Evolutionary conservation across 2,888 invertebrate genomes (phyloP), one percentile per base, ranked within the genome.

Genomic region (Hoplodrina ambigua): DNA sequence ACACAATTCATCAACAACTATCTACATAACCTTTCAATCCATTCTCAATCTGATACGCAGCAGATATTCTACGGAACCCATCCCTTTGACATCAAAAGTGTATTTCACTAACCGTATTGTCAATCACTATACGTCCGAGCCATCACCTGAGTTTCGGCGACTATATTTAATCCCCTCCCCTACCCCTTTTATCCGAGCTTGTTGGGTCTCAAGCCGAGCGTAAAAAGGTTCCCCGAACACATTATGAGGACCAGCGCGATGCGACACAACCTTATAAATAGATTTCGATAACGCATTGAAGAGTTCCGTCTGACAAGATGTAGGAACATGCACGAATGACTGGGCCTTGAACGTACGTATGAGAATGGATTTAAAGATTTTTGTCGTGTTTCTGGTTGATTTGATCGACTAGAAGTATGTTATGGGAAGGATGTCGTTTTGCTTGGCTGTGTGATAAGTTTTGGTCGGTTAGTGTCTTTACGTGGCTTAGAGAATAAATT

Each of bases 181-280:
- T 75, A 70, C 75, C 75, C 74, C 74, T 81, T 84, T 84, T 77
- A 83, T 82, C 82, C 76, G 75, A 80, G 79, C 83, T 89, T 87
- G 90, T 92, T 90, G 88, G 87, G 85, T 78, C 87, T 87, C 90
- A 86, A 89, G 82, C 84, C 91, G 87, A 86, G 91, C 91, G 90
- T 91, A 87, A 89, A 92, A 92, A 90, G 92, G 92, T 90, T 78
- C 84, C 85, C 81, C 79, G 62, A 74, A 77, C 80, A 84, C 80
- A 83, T 83, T 84, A 84, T 80, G 81, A 78, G 69, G 67, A 66
- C 80, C 72, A 73, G 82, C 25, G 75, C 78, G 83, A 79, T 82
- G 82, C 76, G 85, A 82, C 76, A 78, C 71, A 65, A 71, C 70
- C 75, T 72, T 85, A 81, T 84, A 84, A 76, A 85, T 84, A 82